These are phyloP conservation scores for Cotesia vestalis DNA, from an alignment of 1,140 invertebrate genomes.

Conservation along the genomic window DNA sequence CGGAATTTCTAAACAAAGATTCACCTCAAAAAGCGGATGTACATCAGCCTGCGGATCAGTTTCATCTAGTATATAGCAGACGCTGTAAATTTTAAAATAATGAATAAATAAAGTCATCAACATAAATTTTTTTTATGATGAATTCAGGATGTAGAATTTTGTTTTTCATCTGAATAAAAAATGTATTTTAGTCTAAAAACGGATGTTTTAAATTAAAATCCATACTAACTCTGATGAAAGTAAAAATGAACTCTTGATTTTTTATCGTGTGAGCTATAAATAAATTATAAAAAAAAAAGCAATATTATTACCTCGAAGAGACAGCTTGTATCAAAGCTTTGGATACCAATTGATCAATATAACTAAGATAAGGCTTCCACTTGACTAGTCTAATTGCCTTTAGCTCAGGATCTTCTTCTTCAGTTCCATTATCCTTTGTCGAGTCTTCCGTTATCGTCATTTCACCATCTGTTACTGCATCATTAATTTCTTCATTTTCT, in stretches of 20 bases:
- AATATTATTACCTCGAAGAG: constrained; percentile 53
- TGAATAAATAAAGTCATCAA: constrained; percentile 14
- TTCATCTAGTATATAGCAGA: constrained; percentile 63
- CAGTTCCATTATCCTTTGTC: constrained; percentile 40
- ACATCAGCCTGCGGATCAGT: constrained; percentile 56
- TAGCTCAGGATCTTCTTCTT: constrained; percentile 42
- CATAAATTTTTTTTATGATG: constrained; percentile 6
- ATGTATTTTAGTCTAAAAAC: too few relatives aligned
- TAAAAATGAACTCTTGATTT: too few relatives aligned
- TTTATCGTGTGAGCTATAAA: too few relatives aligned
- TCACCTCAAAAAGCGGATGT: constrained; percentile 70
- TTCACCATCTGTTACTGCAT: constrained; percentile 32
- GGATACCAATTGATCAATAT: constrained; percentile 72
- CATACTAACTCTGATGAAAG: too few relatives aligned
- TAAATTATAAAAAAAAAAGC: too few relatives aligned
- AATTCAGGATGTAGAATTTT: not conserved
- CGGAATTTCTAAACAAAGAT: constrained; percentile 71
- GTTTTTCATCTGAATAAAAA: too few relatives aligned
- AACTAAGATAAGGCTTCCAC: constrained; percentile 73
- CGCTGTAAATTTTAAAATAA: constrained; percentile 47
- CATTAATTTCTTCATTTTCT: constrained; percentile 33
- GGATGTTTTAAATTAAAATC: too few relatives aligned
- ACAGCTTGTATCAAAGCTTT: constrained; percentile 70
- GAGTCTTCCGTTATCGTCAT: constrained; percentile 40
- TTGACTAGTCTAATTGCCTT: constrained; percentile 48